Evolutionary conservation across 2,113 vertebrate species (phyloP), one percentile per base, ranked within the genome.

Genomic region (Muntiacus muntjak): DNA sequence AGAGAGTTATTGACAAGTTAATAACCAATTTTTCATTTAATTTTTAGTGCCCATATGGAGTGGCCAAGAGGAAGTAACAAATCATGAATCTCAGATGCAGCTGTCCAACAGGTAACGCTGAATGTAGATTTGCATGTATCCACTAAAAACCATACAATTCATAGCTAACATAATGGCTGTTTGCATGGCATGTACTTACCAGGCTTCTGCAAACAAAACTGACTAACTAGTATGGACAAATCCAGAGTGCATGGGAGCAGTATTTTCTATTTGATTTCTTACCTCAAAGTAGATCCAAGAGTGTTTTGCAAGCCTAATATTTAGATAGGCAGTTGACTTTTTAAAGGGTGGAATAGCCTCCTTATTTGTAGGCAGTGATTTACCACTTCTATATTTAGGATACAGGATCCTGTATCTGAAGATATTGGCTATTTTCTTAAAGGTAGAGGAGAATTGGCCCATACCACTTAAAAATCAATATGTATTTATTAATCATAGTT

Each of bases 1-100:
- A 86, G 40, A 86, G 36, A 96, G 45, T 91, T 57, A 45, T 6
- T 96, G 52, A 7, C 12, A 95, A 96, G 84, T 83, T 43, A 74
- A 83, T 81, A 91, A 96, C 58, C 92, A 91, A 57, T 91, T 25
- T 95, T 98, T 89, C 91, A 83, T 98, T 98, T 97, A 92, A 33
- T 89, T 98, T 97, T 87, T 98, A 99, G 99, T 99, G 21, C 97
- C 99, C 16, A 99, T 99, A 1, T 99, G 99, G 99, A 98, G 98
- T 95, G 98, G 97, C 45, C 98, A 97, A 55, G 99, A 97, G 50
- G 99, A 98, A 71, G 97, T 96, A 58, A 67, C 98, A 87, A 98
- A 97, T 97, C 87, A 19, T 87, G 98, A 98, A 88, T 97, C 98
- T 15, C 98, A 98, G 94, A 99, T 99, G 91, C 99, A 99, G 11